Evolutionary conservation across 2,113 vertebrate species (phyloP).

Genomic region (Oophaga pumilio): DNA sequence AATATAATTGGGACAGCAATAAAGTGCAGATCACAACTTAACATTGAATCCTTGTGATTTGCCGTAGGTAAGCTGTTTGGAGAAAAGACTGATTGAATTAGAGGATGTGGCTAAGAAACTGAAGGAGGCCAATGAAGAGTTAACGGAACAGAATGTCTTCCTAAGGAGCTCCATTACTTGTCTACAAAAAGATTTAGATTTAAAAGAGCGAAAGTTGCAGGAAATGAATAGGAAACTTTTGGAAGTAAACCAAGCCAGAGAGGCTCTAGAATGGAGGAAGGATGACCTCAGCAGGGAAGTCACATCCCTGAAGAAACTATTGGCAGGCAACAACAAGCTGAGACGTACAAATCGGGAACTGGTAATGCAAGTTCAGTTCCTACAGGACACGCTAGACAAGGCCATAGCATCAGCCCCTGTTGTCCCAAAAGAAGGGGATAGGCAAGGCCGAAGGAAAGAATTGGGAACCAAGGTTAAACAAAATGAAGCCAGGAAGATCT

Average conservation of each 20-base stretch:
- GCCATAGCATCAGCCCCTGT: conserved; percentile 69
- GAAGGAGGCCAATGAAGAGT: conserved; percentile 75
- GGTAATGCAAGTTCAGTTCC: conserved; percentile 72
- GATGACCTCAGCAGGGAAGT: conserved; percentile 72
- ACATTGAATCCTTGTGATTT: neutral
- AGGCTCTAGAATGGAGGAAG: conserved; percentile 69
- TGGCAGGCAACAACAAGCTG: conserved; percentile 67
- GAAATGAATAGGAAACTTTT: conserved; percentile 64
- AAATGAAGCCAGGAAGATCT: conserved; percentile 76
- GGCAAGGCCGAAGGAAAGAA: conserved; percentile 67
- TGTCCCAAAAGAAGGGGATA: conserved; percentile 58
- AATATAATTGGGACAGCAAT: neutral
- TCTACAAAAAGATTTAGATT: conserved; percentile 67
- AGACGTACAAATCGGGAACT: conserved; percentile 71
- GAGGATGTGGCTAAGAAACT: conserved; percentile 76
- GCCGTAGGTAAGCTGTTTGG: conserved; percentile 77
- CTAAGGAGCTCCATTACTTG: conserved; percentile 76
- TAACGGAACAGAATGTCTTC: conserved; percentile 71
- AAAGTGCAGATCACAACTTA: no score
- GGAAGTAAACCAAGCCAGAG: conserved; percentile 69
- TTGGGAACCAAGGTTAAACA: conserved; percentile 82
- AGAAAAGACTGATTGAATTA: conserved; percentile 76
- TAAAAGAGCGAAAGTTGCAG: conserved; percentile 69
- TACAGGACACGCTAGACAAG: conserved; percentile 76
- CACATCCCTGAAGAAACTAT: conserved; percentile 70